These are phyloP conservation scores for Slavum lentiscoides DNA, from an alignment of 2,888 invertebrate genomes.

Conservation along the genomic window DNA sequence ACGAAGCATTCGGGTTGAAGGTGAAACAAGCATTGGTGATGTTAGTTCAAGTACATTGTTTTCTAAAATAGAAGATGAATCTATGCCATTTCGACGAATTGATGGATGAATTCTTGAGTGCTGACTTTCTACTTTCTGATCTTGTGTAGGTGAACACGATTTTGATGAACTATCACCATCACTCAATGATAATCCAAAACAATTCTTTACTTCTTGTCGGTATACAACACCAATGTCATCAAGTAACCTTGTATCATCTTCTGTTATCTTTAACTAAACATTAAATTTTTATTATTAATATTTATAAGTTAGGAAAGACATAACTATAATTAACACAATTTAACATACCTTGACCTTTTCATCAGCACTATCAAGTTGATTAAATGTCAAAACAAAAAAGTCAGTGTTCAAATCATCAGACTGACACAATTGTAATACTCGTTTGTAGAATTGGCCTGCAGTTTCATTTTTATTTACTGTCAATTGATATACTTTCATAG, in stretches of 20 bases:
- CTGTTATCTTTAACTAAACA: constrained; percentile 25
- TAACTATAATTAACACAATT: constrained; percentile 3
- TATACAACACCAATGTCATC: constrained; percentile 37
- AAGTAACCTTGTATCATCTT: constrained; percentile 35
- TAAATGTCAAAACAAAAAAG: constrained; percentile 36
- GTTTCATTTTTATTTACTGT: constrained; percentile 30
- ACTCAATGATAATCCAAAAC: constrained; percentile 34
- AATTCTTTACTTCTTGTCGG: constrained; percentile 23
- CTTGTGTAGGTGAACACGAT: constrained; percentile 40
- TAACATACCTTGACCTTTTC: constrained; percentile 34
- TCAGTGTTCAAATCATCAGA: constrained; percentile 10
- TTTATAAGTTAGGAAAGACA: not conserved
- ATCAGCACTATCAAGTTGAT: not conserved
- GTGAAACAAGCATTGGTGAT: constrained; percentile 34
- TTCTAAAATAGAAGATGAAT: constrained; percentile 18
- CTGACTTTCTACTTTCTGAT: constrained; percentile 22
- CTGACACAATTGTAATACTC: constrained; percentile 31
- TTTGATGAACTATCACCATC: constrained; percentile 26
- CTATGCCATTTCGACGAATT: constrained; percentile 41
- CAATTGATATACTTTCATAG: constrained; percentile 4
- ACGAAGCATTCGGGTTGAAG: constrained; percentile 25
- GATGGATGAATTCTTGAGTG: constrained; percentile 18
- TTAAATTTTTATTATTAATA: not conserved
- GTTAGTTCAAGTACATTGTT: constrained; percentile 29
- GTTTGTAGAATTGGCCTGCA: constrained; percentile 20